phyloP scores from a whole-genome alignment of 2,113 vertebrate genomes.

The Lagopus leucura region DNA sequence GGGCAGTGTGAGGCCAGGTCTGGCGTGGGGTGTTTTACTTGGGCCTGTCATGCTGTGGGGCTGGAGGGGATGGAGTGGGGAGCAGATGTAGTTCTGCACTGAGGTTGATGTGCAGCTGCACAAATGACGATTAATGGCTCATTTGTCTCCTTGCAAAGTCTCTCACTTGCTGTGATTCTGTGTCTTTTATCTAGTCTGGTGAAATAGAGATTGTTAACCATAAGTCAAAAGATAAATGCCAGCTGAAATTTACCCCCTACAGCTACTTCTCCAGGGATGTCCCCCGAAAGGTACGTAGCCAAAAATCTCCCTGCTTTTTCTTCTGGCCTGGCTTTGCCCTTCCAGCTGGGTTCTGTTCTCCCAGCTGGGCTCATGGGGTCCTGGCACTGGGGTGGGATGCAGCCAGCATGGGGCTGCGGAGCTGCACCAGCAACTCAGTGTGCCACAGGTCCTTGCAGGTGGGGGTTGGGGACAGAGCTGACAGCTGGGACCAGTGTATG shows the following conservation, averaged over 20 bases:
- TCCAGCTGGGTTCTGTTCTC: neutral
- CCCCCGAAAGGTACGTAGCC: slow-evolving; percentile 89
- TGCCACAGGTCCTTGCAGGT: neutral
- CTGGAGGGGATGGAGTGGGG: neutral
- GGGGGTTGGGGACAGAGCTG: neutral
- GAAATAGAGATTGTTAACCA: slow-evolving; percentile 98
- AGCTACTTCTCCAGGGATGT: slow-evolving; percentile 98
- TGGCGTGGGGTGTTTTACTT: neutral
- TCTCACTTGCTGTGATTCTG: slow-evolving; percentile 36
- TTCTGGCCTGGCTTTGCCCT: neutral
- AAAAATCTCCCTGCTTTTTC: neutral
- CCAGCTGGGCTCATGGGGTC: neutral
- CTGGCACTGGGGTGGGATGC: neutral
- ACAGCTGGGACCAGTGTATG: neutral
- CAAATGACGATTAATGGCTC: neutral
- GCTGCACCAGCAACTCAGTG: neutral
- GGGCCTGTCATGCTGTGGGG: fast-evolving
- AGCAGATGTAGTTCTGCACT: neutral
- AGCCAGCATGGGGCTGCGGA: neutral
- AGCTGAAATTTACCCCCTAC: slow-evolving; percentile 97
- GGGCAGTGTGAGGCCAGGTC: neutral
- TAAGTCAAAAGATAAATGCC: slow-evolving; percentile 95
- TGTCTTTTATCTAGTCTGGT: slow-evolving; percentile 84
- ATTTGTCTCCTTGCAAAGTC: slow-evolving; percentile 24
- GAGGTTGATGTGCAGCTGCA: neutral